Base-by-base conservation (phyloP, 2,888 invertebrate genomes). In the Ptilodon capucinus region DNA sequence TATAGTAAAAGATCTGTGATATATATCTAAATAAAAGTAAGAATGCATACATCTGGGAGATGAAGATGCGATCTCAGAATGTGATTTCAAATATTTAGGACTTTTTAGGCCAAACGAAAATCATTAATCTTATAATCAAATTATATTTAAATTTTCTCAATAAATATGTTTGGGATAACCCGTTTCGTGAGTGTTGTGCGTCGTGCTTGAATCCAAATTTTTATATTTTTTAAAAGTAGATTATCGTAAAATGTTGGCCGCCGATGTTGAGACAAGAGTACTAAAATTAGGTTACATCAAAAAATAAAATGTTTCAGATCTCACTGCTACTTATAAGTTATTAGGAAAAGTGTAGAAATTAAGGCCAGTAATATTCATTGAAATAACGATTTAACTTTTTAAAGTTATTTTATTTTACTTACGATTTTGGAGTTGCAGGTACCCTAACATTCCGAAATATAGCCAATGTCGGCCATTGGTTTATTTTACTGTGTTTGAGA, bases 1-100 rank as follows among this genome's bases (percentile, higher is more conserved):
- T 81, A 80, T 84, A 87, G 81, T 76, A 79, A 84, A 85, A 81
- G 81, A 85, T 82, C 89, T 89, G 89, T 90, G 89, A 89, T 89
- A 89, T 81, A 79, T 77, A 78, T 60, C 57, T 66, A 57, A 25
- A 60, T 79, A 79, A 74, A 78, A 76, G 79, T 87, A 85, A 86
- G 84, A 71, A 67, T 71, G 76, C 38, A 75, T 82, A 85, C 81
- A 85, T 81, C 87, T 83, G 86, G 86, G 83, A 81, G 84, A 78
- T 65, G 68, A 75, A 66, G 70, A 74, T 63, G 68, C 77, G 86
- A 90, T 88, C 89, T 91, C 89, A 84, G 79, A 76, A 75, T 80
- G 79, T 82, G 79, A 80, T 83, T 81, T 74, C 62, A 71, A 68
- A 65, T 60, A 64, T 67, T 74, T 71, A 66, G 57, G 36, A 44